Evolutionary conservation across 2,888 invertebrate species (phyloP), one percentile per base, ranked within the genome.

Genomic region (Azorinus chamasolen): DNA sequence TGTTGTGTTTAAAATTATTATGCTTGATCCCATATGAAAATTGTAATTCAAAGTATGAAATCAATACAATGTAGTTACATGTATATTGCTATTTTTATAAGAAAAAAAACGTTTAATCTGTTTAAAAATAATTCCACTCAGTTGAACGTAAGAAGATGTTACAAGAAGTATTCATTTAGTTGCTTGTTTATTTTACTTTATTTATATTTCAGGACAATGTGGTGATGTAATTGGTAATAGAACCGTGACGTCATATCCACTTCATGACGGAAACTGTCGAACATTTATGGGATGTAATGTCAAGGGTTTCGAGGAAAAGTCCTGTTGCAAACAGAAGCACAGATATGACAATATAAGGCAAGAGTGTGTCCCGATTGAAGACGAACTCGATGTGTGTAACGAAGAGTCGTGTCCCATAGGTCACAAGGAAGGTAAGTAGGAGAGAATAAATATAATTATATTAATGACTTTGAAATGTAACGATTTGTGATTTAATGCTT

Each of bases 181-280:
- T n/a, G n/a, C n/a, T n/a, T n/a, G n/a, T n/a, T n/a, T n/a, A n/a
- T n/a, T n/a, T n/a, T n/a, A n/a, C n/a, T n/a, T n/a, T n/a, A 18
- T 2, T 51, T 18, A 37, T 6, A 32, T 58, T 66, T 3, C 43
- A 77, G 72, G 68, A 4, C 12, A 25, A 1, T 79, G 78, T 55
- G 78, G 65, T n/a, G 73, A 69, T 24, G 41, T 69, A 1, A 24
- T 25, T 0, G 66, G 54, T 12, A 25, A 10, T 18, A 45, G 2
- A 2, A 54, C 3, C 8, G 62, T 64, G 0, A 39, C 43, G 18
- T 57, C 69, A 4, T 72, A 76, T 41, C n/a, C 51, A 8, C 53
- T 75, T 14, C 14, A 43, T n/a, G 80, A 80, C 43, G 71, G 64
- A n/a, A 70, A 73, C 24, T 80, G 80, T 53, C 76, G 80, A 37